Evolutionary conservation across 2,797 vertebrate species (phyloP).

Genomic region (Artibeus jamaicensis): DNA sequence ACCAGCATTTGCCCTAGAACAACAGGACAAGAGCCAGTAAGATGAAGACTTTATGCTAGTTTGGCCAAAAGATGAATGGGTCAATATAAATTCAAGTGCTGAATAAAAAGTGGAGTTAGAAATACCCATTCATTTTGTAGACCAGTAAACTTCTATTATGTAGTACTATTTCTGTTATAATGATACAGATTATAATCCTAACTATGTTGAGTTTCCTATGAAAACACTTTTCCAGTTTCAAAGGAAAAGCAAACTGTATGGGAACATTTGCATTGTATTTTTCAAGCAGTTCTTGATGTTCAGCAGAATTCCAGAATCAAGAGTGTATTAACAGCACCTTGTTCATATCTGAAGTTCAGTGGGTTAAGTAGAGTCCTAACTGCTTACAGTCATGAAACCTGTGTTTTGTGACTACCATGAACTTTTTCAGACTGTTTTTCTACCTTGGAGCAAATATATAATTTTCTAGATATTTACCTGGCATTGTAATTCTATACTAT

Average conservation of each 20-base stretch:
- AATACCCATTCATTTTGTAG: not conserved
- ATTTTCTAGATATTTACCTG: not conserved
- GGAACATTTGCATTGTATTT: not conserved
- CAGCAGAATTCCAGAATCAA: not conserved
- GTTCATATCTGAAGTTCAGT: not conserved
- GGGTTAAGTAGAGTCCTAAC: not conserved
- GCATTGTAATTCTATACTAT: not conserved
- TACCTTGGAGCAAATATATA: not conserved
- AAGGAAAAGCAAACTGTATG: not conserved
- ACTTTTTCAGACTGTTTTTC: not conserved
- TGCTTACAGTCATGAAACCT: not conserved
- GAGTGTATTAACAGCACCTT: not conserved
- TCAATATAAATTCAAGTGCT: not conserved
- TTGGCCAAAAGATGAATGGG: not conserved
- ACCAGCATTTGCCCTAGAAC: not conserved
- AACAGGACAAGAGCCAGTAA: not conserved
- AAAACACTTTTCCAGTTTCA: not conserved
- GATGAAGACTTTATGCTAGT: not conserved
- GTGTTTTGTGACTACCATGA: not conserved
- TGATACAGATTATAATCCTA: not conserved
- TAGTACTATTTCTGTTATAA: not conserved
- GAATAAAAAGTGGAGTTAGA: not conserved
- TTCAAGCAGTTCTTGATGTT: not conserved
- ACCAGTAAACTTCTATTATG: not conserved
- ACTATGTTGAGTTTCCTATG: not conserved